Evolutionary conservation across 2,113 vertebrate genomes (phyloP), one percentile per base, ranked within the genome.

Genomic region (Jaculus jaculus): DNA sequence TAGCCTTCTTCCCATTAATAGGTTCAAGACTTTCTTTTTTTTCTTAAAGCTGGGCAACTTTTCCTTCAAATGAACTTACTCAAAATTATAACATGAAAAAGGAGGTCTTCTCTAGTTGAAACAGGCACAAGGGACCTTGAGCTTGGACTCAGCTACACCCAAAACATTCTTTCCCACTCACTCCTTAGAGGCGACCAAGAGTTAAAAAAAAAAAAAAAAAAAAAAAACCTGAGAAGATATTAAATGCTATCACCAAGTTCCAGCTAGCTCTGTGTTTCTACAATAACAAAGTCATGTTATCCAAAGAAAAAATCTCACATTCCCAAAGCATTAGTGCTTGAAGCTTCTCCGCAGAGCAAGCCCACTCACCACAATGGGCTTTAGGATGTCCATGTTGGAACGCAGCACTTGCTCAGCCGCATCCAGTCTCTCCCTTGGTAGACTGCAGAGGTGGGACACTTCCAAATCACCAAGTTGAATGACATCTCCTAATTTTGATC

Each of bases 341-440:
- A 85, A 61, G 58, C 24, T 61, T 63, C 80, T 81, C 63, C 77
- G 39, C 71, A 42, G 26, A 58, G 51, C 60, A 84, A 28, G 11
- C 13, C 61, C 20, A 94, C 96, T 96, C 83, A 97, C 97, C 87
- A 97, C 6, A 2, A 97, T 2, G 0, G 97, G 97, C 83, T 97
- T 97, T 90, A 97, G 90, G 34, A 97, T 68, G 72, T 97, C 93
- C 93, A 96, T 16, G 47, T 95, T 97, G 78, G 90, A 94, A 26
- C 7, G 96, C 39, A 97, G 88, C 1, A 84, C 72, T 21, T 4
- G 66, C 34, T 97, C 94, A 0, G 90, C 90, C 1, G 79, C 79
- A 0, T 88, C 92, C n/a, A 97, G 90, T 11, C 84, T 88, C 75
- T 97, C 96, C 51, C 17, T 89, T 4, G 96, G 47, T 39, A 96